A percentile compares a stretch with the other conserved stretches of the same genome.
phyloP scores from a whole-genome alignment of 2,888 invertebrate species.

The Palloptera scutellata region DNA sequence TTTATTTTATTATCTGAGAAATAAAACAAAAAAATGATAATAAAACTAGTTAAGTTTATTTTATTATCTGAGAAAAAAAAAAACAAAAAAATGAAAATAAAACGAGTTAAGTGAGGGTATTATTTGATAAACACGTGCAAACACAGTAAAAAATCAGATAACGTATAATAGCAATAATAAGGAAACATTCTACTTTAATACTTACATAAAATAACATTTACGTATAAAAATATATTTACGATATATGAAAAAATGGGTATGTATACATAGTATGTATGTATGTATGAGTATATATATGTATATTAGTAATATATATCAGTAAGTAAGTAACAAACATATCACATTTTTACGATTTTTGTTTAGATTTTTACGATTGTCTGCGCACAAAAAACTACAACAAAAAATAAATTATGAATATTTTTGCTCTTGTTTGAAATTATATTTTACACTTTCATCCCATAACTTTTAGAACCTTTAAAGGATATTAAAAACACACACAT shows the following conservation, averaged over 20 bases:
- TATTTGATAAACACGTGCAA: not conserved
- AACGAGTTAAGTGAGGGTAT: not conserved
- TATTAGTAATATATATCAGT: not conserved
- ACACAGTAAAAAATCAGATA: conserved; percentile 27
- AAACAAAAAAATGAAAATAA: conserved; percentile 19
- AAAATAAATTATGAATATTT: no score
- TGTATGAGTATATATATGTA: not conserved
- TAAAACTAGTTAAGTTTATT: no score
- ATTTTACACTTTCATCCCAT: conserved; percentile 14
- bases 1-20: no score
- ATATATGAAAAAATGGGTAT: conserved; percentile 13
- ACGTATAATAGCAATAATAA: not conserved
- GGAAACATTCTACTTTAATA: not conserved
- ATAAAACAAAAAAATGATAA: no score
- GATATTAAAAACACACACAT: conserved; percentile 3
- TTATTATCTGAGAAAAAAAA: conserved; percentile 9
- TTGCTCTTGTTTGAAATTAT: not conserved
- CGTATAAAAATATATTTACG: conserved; percentile 9
- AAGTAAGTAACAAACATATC: not conserved
- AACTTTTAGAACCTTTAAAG: conserved; percentile 5
- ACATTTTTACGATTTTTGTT: not conserved
- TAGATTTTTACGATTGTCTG: not conserved
- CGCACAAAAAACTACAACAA: not conserved
- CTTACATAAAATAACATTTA: conserved; percentile 5
- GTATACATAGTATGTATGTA: not conserved